Conservation (phyloP, 2,113 vertebrate species). For the Lynx canadensis region DNA sequence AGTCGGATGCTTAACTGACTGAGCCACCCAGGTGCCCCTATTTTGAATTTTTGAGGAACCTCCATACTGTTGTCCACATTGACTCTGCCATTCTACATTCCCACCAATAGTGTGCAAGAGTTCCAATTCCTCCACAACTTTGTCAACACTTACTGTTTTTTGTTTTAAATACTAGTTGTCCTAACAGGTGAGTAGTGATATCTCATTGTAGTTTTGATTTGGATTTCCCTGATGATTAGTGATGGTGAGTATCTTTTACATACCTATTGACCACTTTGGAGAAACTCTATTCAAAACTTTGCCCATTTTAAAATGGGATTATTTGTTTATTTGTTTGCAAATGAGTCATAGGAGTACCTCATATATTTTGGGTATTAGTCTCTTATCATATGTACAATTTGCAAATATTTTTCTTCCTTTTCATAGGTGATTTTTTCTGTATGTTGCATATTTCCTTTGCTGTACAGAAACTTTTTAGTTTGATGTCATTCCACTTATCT, state of each 20-base stretch:
- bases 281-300: not conserved
- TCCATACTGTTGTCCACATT: not conserved
- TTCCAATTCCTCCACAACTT: not conserved
- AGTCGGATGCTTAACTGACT: no score
- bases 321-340: not conserved
- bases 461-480: not conserved
- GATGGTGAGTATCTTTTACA: not conserved
- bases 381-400: not conserved
- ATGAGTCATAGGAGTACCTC: not conserved
- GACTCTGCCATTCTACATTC: not conserved
- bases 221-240: not conserved
- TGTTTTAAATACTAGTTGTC: not conserved
- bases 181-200: not conserved
- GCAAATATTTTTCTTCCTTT: not conserved
- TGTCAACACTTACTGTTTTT: not conserved
- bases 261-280: not conserved
- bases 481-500: not conserved
- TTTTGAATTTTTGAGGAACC: not conserved
- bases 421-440: not conserved
- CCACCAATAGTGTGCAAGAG: not conserved
- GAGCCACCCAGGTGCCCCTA: no score
- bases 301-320: not conserved
- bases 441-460: not conserved
- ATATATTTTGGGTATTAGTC: not conserved
- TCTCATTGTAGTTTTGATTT: not conserved